phyloP scores from a whole-genome alignment of 2,797 vertebrate genomes.

The Rhynchonycteris naso region DNA sequence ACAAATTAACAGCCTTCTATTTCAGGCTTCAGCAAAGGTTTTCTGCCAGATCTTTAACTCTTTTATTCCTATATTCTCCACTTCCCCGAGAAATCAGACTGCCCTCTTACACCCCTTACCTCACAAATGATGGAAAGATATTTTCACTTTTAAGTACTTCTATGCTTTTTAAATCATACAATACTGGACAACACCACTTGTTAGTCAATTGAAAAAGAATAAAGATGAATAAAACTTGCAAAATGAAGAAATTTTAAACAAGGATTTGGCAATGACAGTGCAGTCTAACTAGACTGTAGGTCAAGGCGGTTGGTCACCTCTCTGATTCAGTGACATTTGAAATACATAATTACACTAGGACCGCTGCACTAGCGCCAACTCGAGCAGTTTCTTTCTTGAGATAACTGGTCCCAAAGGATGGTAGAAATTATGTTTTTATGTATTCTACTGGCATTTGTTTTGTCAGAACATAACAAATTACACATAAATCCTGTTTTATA shows the following conservation, averaged over 20 bases:
- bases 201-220: neutral
- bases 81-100: neutral
- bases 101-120: neutral
- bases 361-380: neutral
- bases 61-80: neutral
- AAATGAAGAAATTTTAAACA: constrained; percentile 32
- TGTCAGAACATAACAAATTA: constrained; percentile 76
- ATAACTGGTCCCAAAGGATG: constrained; percentile 75
- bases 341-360: constrained; percentile 62
- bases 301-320: constrained; percentile 42
- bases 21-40: neutral
- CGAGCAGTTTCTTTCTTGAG: constrained; percentile 61
- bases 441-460: constrained; percentile 75
- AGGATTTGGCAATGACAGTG: neutral
- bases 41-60: neutral
- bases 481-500: constrained; percentile 81
- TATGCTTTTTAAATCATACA: neutral
- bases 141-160: neutral
- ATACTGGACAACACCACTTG: neutral
- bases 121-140: neutral
- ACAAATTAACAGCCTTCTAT: neutral
- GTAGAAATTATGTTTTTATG: constrained; percentile 76
- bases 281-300: constrained; percentile 11
- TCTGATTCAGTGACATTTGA: constrained; percentile 63
- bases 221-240: neutral